Conservation (phyloP, 2,888 invertebrate genomes). For the Pristionchus fissidentatus region DNA sequence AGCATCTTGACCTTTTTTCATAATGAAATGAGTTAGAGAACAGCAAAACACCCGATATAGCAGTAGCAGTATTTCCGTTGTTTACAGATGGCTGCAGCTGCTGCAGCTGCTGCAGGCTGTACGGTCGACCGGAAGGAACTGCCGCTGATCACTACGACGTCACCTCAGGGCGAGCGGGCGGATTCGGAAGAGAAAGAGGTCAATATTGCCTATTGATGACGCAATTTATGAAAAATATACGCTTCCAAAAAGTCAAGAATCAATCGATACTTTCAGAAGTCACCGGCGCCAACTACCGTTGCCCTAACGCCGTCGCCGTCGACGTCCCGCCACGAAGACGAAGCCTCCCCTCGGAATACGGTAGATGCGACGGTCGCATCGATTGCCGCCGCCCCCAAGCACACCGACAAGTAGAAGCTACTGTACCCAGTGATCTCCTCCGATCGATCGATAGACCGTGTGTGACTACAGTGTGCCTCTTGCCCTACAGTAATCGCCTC, state of each 20-base stretch:
- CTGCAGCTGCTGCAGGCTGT: slow-evolving; percentile 2
- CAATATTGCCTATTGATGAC: too few relatives aligned
- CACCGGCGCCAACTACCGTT: slow-evolving; percentile 23
- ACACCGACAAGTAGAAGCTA: slow-evolving; percentile 26
- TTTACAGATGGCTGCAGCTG: slow-evolving; percentile 25
- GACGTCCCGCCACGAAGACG: slow-evolving; percentile 38
- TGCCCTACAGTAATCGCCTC: background rate
- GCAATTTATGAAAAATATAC: too few relatives aligned
- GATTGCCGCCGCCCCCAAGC: slow-evolving; percentile 25
- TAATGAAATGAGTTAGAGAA: background rate
- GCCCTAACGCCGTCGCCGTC: slow-evolving; percentile 18
- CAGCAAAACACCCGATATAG: background rate
- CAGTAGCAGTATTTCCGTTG: background rate
- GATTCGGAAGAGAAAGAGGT: slow-evolving; percentile 21
- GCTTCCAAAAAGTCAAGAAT: too few relatives aligned
- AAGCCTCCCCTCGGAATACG: background rate
- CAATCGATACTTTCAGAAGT: slow-evolving; percentile 4
- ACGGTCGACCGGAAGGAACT: background rate
- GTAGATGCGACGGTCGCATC: slow-evolving; percentile 1
- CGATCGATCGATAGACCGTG: slow-evolving; percentile 5
- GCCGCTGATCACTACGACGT: background rate
- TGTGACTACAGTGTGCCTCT: background rate
- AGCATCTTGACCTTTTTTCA: background rate
- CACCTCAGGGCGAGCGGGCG: background rate
- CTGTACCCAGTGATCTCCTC: background rate